Evolutionary conservation across 1,140 invertebrate species (phyloP).

Genomic region (Heterodera carotae): DNA sequence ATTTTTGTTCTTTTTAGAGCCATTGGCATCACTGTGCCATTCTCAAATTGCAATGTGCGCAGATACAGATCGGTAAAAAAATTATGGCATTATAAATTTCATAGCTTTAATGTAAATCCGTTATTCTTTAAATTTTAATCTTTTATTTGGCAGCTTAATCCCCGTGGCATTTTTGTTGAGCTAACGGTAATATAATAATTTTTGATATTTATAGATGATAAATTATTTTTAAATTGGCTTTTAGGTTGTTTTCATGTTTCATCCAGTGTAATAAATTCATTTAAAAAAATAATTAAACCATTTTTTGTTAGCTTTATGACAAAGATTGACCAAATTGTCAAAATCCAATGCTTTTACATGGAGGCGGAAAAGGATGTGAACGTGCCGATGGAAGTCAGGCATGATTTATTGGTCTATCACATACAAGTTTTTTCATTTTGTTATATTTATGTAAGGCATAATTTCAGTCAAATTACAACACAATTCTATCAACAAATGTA

Average conservation of each 20-base stretch:
- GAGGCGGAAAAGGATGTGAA: slow-evolving; percentile 63
- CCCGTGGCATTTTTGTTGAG: slow-evolving; percentile 64
- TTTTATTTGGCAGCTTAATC: slow-evolving; percentile 59
- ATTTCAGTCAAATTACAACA: slow-evolving; percentile 64
- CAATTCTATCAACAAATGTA: slow-evolving; percentile 65
- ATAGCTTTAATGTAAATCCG: too few relatives aligned
- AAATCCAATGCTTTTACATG: slow-evolving; percentile 66
- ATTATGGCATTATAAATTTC: too few relatives aligned
- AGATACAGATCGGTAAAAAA: slow-evolving; percentile 61
- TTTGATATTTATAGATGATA: background rate
- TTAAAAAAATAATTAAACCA: slow-evolving; percentile 18
- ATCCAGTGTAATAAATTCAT: slow-evolving; percentile 50
- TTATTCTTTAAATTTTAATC: too few relatives aligned
- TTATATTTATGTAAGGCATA: slow-evolving; percentile 60
- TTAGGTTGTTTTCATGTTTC: slow-evolving; percentile 65
- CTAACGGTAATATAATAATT: slow-evolving; percentile 45
- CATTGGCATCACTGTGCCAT: slow-evolving; percentile 62
- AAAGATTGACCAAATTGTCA: slow-evolving; percentile 64
- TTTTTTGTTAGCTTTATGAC: slow-evolving; percentile 60
- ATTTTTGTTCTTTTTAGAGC: slow-evolving; percentile 27
- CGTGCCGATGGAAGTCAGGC: slow-evolving; percentile 63
- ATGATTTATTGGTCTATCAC: too few relatives aligned
- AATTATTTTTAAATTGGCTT: background rate
- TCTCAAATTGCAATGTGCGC: slow-evolving; percentile 64
- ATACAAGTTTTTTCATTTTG: too few relatives aligned